phyloP scores from a whole-genome alignment of 2,113 vertebrate species.

The Microtus montanus region DNA sequence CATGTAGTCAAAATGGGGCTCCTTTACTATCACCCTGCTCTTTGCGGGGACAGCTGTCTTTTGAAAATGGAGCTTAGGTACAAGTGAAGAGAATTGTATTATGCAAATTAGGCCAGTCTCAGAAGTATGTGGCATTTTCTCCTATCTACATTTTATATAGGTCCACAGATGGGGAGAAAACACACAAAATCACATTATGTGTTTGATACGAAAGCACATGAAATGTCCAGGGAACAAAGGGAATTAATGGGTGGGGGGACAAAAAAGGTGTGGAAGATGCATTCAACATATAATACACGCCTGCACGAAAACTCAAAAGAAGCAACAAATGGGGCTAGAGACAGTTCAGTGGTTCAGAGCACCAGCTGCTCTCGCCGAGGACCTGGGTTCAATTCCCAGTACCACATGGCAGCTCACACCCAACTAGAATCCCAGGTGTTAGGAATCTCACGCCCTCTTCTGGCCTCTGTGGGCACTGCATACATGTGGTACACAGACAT shows the following conservation, averaged over 20 bases:
- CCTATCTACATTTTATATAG: background rate
- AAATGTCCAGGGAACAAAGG: background rate
- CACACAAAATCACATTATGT: background rate
- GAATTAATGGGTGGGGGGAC: no score
- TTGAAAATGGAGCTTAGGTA: background rate
- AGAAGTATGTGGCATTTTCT: background rate
- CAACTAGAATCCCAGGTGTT: background rate
- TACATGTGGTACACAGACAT: background rate
- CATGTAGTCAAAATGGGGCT: no score
- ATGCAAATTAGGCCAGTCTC: background rate
- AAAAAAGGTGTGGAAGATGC: no score
- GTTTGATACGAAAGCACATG: background rate
- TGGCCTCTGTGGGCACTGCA: background rate
- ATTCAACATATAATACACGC: background rate
- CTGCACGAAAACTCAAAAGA: background rate
- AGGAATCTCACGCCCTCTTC: background rate
- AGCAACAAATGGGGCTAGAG: background rate
- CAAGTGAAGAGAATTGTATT: background rate
- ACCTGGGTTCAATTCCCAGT: background rate
- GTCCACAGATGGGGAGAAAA: no score
- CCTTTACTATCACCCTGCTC: background rate
- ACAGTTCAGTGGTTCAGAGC: background rate
- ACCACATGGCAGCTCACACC: background rate
- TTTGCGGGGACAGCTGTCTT: background rate
- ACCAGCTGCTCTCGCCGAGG: background rate